These are phyloP conservation scores for Tachina fera DNA, from an alignment of 2,888 invertebrate species.

Conservation along the genomic window DNA sequence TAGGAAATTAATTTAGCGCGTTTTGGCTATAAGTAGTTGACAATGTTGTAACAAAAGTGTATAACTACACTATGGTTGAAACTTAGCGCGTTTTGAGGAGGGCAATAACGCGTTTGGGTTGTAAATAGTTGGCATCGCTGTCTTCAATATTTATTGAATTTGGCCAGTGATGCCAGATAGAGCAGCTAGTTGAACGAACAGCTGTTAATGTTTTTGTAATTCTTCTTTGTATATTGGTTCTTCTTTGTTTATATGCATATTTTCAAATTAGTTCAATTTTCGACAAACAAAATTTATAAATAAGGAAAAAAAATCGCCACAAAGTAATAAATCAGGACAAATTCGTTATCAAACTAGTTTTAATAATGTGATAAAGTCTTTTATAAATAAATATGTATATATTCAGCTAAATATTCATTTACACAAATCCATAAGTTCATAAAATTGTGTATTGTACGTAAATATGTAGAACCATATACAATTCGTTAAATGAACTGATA, in stretches of 20 bases:
- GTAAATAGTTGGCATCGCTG: too few relatives aligned
- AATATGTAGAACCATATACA: background rate
- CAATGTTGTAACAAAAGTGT: too few relatives aligned
- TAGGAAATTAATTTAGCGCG: too few relatives aligned
- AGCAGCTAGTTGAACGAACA: background rate
- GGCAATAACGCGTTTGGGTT: too few relatives aligned
- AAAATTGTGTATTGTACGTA: background rate
- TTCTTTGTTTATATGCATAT: constrained; percentile 41
- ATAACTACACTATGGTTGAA: too few relatives aligned
- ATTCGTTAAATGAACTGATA: constrained; percentile 19
- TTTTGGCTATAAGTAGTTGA: too few relatives aligned
- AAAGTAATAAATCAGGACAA: background rate
- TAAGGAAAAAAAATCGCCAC: background rate
- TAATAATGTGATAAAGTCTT: constrained; percentile 16
- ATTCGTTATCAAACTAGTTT: constrained; percentile 14
- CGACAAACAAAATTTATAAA: constrained; percentile 1
- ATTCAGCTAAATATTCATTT: background rate
- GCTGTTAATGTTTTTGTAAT: constrained; percentile 42
- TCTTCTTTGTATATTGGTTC: constrained; percentile 14
- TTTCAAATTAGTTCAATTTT: background rate
- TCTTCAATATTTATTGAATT: background rate
- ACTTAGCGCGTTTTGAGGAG: too few relatives aligned
- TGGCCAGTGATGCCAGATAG: background rate
- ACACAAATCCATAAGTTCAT: background rate
- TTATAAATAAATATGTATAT: background rate